Evolutionary conservation across 2,888 invertebrate genomes (phyloP), one percentile per base, ranked within the genome.

Genomic region (Ganaspis brasiliensis): DNA sequence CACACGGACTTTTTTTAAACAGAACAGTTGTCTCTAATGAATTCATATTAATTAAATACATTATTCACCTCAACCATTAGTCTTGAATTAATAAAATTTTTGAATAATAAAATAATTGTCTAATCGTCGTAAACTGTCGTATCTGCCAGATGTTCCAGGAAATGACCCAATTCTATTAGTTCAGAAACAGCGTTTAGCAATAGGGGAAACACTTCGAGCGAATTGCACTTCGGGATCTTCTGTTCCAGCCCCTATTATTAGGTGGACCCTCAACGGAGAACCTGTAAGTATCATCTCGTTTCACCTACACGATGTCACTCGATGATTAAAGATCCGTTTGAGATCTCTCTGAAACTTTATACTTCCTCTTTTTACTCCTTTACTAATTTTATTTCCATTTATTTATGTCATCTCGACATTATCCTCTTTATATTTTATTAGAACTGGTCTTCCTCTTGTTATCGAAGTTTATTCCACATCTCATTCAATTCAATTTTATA

Each of bases 201-300:
- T 87, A 37, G 89, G 89, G 75, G 90, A 90, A 82, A 87, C 85
- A 82, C 86, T 91, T 71, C 87, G 85, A 52, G 91, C 89, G 81
- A 90, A 91, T 87, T 91, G 91, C 86, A 90, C 89, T 76, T 87
- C 91, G 74, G 91, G 90, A 75, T 86, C 85, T 73, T 89, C 91
- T 72, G 84, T 87, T 76, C 91, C 91, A 78, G 89, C 91, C 84
- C 86, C 91, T 75, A 86, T 83, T 83, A 86, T 91, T 87, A 90
- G 89, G 82, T 91, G 91, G 90, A 89, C 87, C 81, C 85, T 91
- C 83, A 91, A 91, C 86, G 89, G 88, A 79, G 82, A 83, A 63
- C 83, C 80, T 74, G 91, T 91, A 85, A 91, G 90, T 91, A 88
- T 87, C 81, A 79, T 78, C 79, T 79, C 77, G 76, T 52, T 74